Percentiles rank a stretch among this genome's conserved stretches.
These are phyloP conservation scores for Eubucco bourcierii DNA, from an alignment of 2,113 vertebrate species.

Conservation along the genomic window DNA sequence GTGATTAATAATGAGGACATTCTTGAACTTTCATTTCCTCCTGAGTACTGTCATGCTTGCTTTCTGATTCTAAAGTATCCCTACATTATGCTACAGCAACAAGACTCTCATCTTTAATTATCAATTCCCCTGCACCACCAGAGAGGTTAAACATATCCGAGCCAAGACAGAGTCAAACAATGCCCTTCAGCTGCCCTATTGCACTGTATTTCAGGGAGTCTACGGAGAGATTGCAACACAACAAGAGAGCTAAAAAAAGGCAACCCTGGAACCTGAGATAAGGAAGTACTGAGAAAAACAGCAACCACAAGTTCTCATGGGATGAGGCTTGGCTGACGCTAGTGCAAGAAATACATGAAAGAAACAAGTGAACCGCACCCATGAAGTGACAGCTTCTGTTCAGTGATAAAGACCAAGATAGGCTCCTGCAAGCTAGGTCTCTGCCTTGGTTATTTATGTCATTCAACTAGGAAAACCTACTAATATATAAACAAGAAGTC, in stretches of 20 bases:
- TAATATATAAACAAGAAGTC: slow-evolving; percentile 15
- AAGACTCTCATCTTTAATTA: slow-evolving; percentile 45
- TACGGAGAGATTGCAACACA: slow-evolving; percentile 28
- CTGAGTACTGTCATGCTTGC: background rate
- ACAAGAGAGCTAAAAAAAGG: slow-evolving; percentile 53
- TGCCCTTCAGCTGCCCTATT: background rate
- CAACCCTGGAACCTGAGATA: slow-evolving; percentile 61
- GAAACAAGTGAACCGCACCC: slow-evolving; percentile 48
- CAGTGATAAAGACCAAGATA: slow-evolving; percentile 52
- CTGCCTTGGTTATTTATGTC: slow-evolving; percentile 31
- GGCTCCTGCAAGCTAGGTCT: background rate
- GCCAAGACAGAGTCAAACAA: background rate
- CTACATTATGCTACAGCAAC: background rate
- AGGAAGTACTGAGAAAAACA: slow-evolving; percentile 63
- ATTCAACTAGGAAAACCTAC: slow-evolving; percentile 13
- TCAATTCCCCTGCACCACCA: background rate
- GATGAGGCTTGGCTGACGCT: slow-evolving; percentile 55
- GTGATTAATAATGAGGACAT: slow-evolving; percentile 28
- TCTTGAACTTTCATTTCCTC: slow-evolving; percentile 59
- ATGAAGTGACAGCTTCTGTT: slow-evolving; percentile 41
- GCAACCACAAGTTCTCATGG: slow-evolving; percentile 35
- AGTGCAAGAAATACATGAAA: slow-evolving; percentile 61
- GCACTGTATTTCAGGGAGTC: background rate
- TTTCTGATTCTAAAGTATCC: slow-evolving; percentile 12
- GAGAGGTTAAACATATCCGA: background rate